Evolutionary conservation across 2,113 vertebrate species (phyloP).

Genomic region (Synchiropus splendidus): DNA sequence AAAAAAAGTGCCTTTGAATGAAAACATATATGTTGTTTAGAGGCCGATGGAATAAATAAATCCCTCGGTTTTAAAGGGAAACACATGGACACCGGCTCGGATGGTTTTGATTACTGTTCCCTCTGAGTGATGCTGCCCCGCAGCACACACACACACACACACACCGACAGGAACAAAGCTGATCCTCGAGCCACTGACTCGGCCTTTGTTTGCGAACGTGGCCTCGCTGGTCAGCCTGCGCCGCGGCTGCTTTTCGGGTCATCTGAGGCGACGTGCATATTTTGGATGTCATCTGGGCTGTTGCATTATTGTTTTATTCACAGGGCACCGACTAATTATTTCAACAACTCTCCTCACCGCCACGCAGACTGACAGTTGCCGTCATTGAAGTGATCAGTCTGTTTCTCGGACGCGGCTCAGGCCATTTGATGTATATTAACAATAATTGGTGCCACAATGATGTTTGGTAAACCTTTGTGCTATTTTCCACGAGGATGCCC

Average conservation of each 20-base stretch:
- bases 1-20: too few relatives aligned
- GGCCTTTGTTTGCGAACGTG: conserved; percentile 5
- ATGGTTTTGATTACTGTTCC: conserved; percentile 10
- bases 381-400: conserved; percentile 71
- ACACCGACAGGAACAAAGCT: conserved; percentile 31
- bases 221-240: conserved; percentile 14
- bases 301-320: conserved; percentile 65
- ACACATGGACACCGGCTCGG: conserved; percentile 1
- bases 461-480: conserved; percentile 74
- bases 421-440: conserved; percentile 76
- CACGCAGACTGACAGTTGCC: conserved; percentile 70
- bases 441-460: conserved; percentile 72
- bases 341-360: conserved; percentile 53
- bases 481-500: conserved; percentile 82
- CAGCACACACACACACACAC: conserved; percentile 15
- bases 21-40: too few relatives aligned
- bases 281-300: conserved; percentile 58
- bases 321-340: conserved; percentile 68
- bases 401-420: conserved; percentile 46
- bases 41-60: too few relatives aligned
- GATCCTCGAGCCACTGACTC: conserved; percentile 10
- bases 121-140: conserved; percentile 9
- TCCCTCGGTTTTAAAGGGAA: too few relatives aligned
- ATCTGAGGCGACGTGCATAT: conserved; percentile 57
- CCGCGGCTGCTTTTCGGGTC: conserved; percentile 48